Evolutionary conservation across 1,140 invertebrate species (phyloP).

Genomic region (Habropoda laboriosa): DNA sequence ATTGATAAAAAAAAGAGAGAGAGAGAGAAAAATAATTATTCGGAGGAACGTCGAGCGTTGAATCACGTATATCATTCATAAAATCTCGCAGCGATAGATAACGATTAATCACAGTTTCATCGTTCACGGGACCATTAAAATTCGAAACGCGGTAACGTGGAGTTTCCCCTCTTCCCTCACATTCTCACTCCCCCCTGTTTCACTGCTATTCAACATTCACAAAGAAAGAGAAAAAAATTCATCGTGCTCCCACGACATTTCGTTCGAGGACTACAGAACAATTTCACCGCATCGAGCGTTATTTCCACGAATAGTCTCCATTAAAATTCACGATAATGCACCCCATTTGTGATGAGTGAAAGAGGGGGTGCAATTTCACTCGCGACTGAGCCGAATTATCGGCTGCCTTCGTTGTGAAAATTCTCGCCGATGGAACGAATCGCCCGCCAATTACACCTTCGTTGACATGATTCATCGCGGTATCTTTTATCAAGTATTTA

Average conservation of each 20-base stretch:
- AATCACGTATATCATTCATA: neutral
- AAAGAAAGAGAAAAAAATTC: neutral
- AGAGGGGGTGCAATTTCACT: neutral
- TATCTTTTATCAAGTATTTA: neutral
- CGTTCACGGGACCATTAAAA: conserved; percentile 3
- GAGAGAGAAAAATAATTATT: neutral
- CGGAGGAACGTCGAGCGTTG: neutral
- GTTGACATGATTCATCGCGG: neutral
- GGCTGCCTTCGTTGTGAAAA: too few species aligned
- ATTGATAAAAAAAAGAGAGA: neutral
- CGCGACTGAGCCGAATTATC: neutral
- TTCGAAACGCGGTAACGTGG: neutral
- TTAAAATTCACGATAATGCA: neutral
- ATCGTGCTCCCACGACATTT: too few species aligned
- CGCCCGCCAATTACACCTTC: neutral
- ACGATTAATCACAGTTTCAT: conserved; percentile 16
- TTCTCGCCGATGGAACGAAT: neutral
- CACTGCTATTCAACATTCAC: too few species aligned
- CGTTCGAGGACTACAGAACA: neutral
- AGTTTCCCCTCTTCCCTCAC: too few species aligned
- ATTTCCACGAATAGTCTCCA: neutral
- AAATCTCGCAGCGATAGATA: neutral
- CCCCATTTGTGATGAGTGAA: neutral
- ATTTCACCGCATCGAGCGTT: neutral
- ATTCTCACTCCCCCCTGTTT: neutral